These are phyloP conservation scores for Limnodromus scolopaceus DNA, from an alignment of 2,797 vertebrate genomes.

Conservation along the genomic window DNA sequence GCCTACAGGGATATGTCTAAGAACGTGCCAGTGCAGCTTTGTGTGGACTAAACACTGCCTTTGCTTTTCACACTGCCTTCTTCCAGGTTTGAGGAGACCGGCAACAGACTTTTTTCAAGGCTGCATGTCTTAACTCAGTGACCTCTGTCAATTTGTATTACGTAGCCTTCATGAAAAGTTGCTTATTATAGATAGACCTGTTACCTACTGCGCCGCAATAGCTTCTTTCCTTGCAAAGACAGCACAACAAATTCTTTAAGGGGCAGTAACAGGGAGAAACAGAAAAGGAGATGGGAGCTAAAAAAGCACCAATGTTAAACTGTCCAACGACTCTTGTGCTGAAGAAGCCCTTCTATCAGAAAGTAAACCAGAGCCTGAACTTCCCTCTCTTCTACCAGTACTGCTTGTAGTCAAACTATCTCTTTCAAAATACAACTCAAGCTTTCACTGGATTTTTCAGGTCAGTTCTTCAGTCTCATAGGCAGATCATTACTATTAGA, in stretches of 20 bases:
- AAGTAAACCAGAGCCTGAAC: background rate
- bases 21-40: background rate
- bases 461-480: background rate
- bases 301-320: background rate
- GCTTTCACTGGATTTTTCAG: conserved; percentile 6
- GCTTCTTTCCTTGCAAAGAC: background rate
- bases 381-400: background rate
- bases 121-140: background rate
- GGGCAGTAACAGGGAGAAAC: background rate
- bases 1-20: too few species aligned
- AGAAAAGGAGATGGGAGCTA: background rate
- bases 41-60: background rate
- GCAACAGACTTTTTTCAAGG: background rate
- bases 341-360: background rate
- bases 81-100: background rate
- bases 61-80: background rate
- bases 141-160: background rate
- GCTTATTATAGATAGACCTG: background rate
- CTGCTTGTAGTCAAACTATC: background rate
- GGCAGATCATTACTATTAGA: background rate
- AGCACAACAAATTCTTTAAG: background rate
- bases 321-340: background rate
- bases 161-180: background rate
- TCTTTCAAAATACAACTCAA: background rate
- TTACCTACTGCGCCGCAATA: background rate